phyloP scores from a whole-genome alignment of 2,888 invertebrate species.

The Steinernema hermaphroditum region DNA sequence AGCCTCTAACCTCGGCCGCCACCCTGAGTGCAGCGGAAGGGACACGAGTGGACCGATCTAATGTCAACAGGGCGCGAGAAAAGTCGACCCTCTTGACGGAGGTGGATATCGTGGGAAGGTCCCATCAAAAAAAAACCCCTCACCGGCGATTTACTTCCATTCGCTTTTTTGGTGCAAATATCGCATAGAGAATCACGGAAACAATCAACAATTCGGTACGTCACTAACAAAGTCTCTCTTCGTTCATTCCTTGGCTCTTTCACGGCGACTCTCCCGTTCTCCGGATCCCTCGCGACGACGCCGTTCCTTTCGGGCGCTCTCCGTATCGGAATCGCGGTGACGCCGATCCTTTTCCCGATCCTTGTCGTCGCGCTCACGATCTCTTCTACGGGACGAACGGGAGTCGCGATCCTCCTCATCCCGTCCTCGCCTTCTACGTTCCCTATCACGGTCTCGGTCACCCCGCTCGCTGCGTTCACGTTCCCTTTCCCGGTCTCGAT shows the following conservation, averaged over 20 bases:
- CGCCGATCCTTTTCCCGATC: background rate
- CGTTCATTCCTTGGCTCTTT: background rate
- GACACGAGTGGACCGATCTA: slow-evolving; percentile 21
- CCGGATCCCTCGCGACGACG: background rate
- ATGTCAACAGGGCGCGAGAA: slow-evolving; percentile 21
- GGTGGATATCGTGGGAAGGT: background rate
- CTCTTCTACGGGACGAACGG: too few relatives aligned
- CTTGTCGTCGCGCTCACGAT: too few relatives aligned
- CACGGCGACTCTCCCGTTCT: background rate
- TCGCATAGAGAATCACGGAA: too few relatives aligned
- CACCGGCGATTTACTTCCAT: too few relatives aligned
- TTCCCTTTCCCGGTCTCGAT: background rate
- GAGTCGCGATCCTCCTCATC: background rate
- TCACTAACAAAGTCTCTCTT: too few relatives aligned
- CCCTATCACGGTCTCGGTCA: background rate
- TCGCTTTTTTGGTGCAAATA: too few relatives aligned
- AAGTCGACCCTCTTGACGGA: background rate
- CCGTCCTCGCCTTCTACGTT: background rate
- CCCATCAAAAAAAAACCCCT: background rate
- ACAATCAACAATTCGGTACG: too few relatives aligned
- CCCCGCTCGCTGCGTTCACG: background rate
- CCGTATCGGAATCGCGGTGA: background rate
- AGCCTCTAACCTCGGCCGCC: background rate
- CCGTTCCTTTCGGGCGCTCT: background rate
- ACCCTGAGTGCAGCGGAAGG: background rate